Conservation (phyloP, 2,797 vertebrate genomes). For the Acipenser transmontanus region DNA sequence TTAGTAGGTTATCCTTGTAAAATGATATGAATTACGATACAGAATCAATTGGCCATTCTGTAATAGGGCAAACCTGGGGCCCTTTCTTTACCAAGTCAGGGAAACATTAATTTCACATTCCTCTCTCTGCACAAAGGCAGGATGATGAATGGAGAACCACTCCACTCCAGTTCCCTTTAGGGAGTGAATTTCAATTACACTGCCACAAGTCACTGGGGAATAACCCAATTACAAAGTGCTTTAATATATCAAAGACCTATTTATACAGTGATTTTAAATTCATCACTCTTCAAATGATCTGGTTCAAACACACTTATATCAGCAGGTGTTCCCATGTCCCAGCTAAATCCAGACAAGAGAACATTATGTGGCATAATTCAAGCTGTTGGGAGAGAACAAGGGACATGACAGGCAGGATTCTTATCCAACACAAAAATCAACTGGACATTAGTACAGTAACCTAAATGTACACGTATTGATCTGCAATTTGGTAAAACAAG, state of each 20-base stretch:
- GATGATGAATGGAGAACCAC: slow-evolving; percentile 5
- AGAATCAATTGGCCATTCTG: too few relatives aligned
- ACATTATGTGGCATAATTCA: too few relatives aligned
- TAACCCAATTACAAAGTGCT: slow-evolving; percentile 1
- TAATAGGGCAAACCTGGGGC: background rate
- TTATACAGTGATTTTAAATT: background rate
- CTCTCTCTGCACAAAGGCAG: background rate
- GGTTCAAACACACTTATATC: background rate
- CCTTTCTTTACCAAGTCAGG: background rate
- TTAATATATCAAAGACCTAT: background rate
- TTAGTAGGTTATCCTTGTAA: too few relatives aligned
- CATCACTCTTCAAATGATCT: background rate
- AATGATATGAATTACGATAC: too few relatives aligned
- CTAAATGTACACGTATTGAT: too few relatives aligned
- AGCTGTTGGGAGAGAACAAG: too few relatives aligned
- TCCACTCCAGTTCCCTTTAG: background rate
- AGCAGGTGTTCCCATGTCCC: background rate
- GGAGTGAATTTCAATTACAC: slow-evolving; percentile 3
- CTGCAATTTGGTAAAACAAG: too few relatives aligned
- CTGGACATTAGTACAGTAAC: too few relatives aligned
- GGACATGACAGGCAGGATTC: too few relatives aligned
- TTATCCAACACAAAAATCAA: too few relatives aligned
- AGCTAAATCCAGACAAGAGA: too few relatives aligned
- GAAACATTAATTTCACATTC: background rate
- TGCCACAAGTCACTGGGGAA: background rate